Conservation (phyloP, 2,797 vertebrate genomes). For the Premnoplex brunnescens region DNA sequence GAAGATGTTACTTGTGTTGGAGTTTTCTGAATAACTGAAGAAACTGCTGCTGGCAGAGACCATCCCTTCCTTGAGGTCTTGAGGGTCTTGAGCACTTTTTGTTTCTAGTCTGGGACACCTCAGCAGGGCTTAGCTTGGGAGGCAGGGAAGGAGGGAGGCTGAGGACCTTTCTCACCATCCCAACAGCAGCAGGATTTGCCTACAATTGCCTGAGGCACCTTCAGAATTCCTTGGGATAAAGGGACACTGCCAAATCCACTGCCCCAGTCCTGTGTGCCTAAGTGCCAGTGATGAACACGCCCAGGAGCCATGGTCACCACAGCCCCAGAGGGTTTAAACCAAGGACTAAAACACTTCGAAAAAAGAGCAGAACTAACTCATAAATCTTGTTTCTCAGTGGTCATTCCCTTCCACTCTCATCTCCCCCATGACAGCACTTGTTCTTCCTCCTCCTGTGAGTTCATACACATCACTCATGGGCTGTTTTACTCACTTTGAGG, state of each 20-base stretch:
- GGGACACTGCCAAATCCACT: neutral
- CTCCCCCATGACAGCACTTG: rapidly evolving
- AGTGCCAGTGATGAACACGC: neutral
- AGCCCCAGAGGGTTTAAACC: neutral
- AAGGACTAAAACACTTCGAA: neutral
- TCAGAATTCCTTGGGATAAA: neutral
- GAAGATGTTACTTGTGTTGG: neutral
- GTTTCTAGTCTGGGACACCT: neutral
- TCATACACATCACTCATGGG: rapidly evolving
- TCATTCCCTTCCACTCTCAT: neutral
- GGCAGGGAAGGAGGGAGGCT: neutral
- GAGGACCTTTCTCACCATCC: neutral
- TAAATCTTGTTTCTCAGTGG: neutral
- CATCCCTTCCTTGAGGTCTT: neutral
- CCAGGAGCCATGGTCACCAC: neutral
- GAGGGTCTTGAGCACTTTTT: neutral
- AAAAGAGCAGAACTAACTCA: neutral
- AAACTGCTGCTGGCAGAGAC: neutral
- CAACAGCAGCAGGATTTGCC: neutral
- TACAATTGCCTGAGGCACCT: neutral
- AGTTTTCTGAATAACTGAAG: neutral
- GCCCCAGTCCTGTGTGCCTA: rapidly evolving
- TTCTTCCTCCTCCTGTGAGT: neutral
- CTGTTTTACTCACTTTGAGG: neutral
- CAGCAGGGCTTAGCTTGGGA: neutral